These are phyloP conservation scores for Poecile atricapillus DNA, from an alignment of 2,113 vertebrate species.

Conservation along the genomic window DNA sequence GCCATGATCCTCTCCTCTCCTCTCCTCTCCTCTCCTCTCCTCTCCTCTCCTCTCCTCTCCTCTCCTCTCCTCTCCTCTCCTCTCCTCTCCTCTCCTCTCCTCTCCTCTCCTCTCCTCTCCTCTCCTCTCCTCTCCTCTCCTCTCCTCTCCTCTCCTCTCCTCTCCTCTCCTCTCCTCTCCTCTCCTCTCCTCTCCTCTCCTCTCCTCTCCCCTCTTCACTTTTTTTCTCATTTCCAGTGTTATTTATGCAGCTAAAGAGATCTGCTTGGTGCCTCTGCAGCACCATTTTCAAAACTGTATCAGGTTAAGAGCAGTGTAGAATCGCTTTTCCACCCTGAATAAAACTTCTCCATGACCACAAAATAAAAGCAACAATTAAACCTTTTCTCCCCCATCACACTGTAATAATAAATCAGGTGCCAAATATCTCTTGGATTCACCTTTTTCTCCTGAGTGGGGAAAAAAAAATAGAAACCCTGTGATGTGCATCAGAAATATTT, in stretches of 20 bases:
- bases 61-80: not conserved
- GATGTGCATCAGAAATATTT: not conserved
- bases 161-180: not conserved
- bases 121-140: not conserved
- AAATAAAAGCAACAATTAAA: not conserved
- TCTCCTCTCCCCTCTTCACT: not conserved
- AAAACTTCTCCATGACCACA: not conserved
- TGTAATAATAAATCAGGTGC: not conserved
- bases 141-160: not conserved
- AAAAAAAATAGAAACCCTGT: not conserved
- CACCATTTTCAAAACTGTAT: not conserved
- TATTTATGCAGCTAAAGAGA: not conserved
- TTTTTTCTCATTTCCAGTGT: not conserved
- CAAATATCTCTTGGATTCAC: not conserved
- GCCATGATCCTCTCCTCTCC: not conserved
- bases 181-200: not conserved
- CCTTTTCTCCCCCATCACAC: accelerated
- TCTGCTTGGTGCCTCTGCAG: not conserved
- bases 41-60: not conserved
- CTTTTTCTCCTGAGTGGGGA: not conserved
- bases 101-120: not conserved
- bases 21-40: not conserved
- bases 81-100: not conserved
- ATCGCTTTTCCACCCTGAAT: not conserved
- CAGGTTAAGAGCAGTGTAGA: not conserved